Evolutionary conservation across 2,888 invertebrate genomes (phyloP), one percentile per base, ranked within the genome.

Genomic region (Tipula confusa): DNA sequence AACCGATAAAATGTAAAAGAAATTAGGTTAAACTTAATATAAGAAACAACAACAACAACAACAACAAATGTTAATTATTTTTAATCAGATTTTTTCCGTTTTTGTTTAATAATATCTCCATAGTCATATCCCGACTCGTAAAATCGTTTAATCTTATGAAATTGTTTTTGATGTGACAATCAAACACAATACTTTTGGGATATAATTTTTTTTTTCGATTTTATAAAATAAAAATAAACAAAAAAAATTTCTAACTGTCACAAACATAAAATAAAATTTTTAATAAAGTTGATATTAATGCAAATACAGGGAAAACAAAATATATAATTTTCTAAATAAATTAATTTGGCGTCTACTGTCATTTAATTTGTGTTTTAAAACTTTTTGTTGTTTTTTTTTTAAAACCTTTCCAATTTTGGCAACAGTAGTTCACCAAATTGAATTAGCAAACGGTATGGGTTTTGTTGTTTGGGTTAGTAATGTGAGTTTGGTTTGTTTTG

Each of bases 181-280:
- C 64, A 64, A 64, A 64, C 64, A 64, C 64, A 64, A 64, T 64
- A 64, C 64, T 64, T 64, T 64, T 64, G 64, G 64, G 64, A 64
- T 43, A 64, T 18, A 64, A 5, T 64, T n/a, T 43, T 43, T 24
- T 64, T 24, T 64, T 64, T 64, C 64, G 18, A 9, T 24, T 64
- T 24, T 13, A n/a, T n/a, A n/a, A n/a, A n/a, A n/a, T n/a, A n/a
- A n/a, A n/a, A n/a, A n/a, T n/a, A n/a, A n/a, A n/a, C 13, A 38
- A 64, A 64, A 24, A 24, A 64, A 64, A 64, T 18, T 64, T 64
- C 1, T 24, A 64, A 64, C 64, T 64, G 64, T 64, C 64, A 64
- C 64, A 64, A 64, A 64, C 64, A 64, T 24, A 64, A 64, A 24
- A 43, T 43, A 43, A 43, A 43, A 6, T 43, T 15, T n/a, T 15